Evolutionary conservation across 2,888 invertebrate species (phyloP), one percentile per base, ranked within the genome.

Genomic region (Lasioglossum leucozonium): DNA sequence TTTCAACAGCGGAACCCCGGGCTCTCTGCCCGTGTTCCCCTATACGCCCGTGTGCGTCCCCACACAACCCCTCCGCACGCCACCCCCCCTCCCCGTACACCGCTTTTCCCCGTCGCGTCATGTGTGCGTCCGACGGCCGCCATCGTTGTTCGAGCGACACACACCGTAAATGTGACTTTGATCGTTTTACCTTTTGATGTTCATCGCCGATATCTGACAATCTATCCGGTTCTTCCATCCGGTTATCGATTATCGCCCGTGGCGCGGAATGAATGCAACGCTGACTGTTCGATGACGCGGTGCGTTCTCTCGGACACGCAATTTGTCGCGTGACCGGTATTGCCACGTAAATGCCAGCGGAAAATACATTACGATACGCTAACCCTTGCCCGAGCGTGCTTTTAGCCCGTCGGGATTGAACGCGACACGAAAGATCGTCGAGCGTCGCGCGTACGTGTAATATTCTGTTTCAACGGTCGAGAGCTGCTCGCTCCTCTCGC

Each of bases 181-280:
- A 85, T 81, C 85, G 85, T 72, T 86, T 81, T 78, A 78, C 85
- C 85, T 86, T 86, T 86, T 86, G 85, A 86, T 86, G 84, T 86
- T 86, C 86, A 81, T 86, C 74, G 78, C 34, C 81, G 86, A 86
- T 85, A 85, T 85, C 86, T 86, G 86, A 85, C 85, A 81, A 85
- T 85, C 86, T 85, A 86, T 85, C 77, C 74, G 72, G 85, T 75
- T 58, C 77, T 81, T 86, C 81, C 71, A 85, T 85, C 86, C 86
- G 86, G 81, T 51, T 85, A 86, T 86, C 86, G 85, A 86, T 86
- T 86, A 86, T 85, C 58, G 86, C 81, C 86, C 75, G 75, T 42
- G 86, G 86, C 81, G 65, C 72, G 51, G 74, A 81, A 81, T 74
- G 82, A 89, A 84, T 84, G 78, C 84, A 74, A 55, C 73, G 74